These are phyloP conservation scores for Typhlichthys eigenmanni DNA, from an alignment of 2,797 vertebrate species.

Conservation along the genomic window DNA sequence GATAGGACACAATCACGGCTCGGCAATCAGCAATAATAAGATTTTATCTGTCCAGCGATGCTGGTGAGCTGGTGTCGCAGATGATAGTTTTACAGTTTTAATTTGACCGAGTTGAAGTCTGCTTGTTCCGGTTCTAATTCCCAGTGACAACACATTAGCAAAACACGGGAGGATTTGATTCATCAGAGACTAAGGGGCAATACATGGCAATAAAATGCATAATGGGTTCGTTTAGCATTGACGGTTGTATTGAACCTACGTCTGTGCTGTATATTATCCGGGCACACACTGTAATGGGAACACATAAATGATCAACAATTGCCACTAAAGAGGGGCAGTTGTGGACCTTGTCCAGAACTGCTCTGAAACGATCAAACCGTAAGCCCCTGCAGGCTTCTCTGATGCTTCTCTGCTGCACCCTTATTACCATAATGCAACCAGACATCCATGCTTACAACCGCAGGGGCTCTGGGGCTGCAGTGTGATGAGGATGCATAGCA, in stretches of 20 bases:
- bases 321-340: conserved; percentile 20
- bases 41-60: conserved; percentile 62
- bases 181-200: too few species aligned
- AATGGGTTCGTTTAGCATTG: too few species aligned
- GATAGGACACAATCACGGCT: conserved; percentile 66
- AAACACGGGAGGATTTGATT: too few species aligned
- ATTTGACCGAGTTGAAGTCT: not conserved
- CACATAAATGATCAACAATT: not conserved
- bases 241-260: too few species aligned
- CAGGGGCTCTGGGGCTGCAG: conserved; percentile 30
- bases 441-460: conserved; percentile 59
- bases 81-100: not conserved
- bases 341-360: conserved; percentile 31
- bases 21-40: conserved; percentile 60
- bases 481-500: conserved; percentile 32
- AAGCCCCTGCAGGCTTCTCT: conserved; percentile 38
- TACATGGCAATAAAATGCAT: too few species aligned
- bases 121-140: not conserved
- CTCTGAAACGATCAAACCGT: conserved; percentile 24
- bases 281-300: too few species aligned
- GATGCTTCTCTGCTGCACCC: conserved; percentile 31
- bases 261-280: too few species aligned
- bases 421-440: conserved; percentile 60
- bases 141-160: too few species aligned
- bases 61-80: conserved; percentile 30